Base-by-base conservation (phyloP, 1,140 invertebrate species). In the Sycophaga agraensis region DNA sequence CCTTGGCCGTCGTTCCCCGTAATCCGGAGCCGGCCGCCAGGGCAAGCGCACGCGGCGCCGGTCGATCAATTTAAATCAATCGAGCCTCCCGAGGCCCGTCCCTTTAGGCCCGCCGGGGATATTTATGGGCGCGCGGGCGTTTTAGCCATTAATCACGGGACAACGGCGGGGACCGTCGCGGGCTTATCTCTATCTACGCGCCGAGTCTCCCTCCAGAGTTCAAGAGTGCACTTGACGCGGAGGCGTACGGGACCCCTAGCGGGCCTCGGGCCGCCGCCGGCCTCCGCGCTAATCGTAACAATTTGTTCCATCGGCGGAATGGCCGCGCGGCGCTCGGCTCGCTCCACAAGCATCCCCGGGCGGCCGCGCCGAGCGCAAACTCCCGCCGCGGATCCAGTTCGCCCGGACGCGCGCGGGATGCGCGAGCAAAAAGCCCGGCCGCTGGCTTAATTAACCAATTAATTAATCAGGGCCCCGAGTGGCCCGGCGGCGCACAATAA, bases 121-220 rank as follows among this genome's bases (percentile, higher is more conserved):
- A n/a, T 68, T 72, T 69, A 69, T 69, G 59, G 70, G 68, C 67
- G 66, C 37, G 28, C 16, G 50, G 55, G 43, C 61, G 63, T 14
- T 40, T 39, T 14, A 16, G 14, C 59, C 62, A 68, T 70, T 68
- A 68, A 68, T 69, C 66, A 68, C 59, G n/a, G n/a, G n/a, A n/a
- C n/a, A n/a, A n/a, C n/a, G n/a, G n/a, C n/a, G n/a, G n/a, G n/a
- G n/a, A n/a, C n/a, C n/a, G n/a, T n/a, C n/a, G n/a, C n/a, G n/a
- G n/a, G n/a, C n/a, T n/a, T n/a, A n/a, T n/a, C n/a, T n/a, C n/a
- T n/a, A n/a, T n/a, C n/a, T n/a, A n/a, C n/a, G n/a, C n/a, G n/a
- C n/a, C n/a, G n/a, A n/a, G n/a, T n/a, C n/a, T n/a, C n/a, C n/a
- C n/a, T n/a, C 14, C 9, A 17, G 40, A 45, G 53, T 45, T 45